Percentiles rank a stretch among this genome's conserved stretches.
Evolutionary conservation across 2,113 vertebrate species (phyloP).

Genomic region (Caracal caracal): DNA sequence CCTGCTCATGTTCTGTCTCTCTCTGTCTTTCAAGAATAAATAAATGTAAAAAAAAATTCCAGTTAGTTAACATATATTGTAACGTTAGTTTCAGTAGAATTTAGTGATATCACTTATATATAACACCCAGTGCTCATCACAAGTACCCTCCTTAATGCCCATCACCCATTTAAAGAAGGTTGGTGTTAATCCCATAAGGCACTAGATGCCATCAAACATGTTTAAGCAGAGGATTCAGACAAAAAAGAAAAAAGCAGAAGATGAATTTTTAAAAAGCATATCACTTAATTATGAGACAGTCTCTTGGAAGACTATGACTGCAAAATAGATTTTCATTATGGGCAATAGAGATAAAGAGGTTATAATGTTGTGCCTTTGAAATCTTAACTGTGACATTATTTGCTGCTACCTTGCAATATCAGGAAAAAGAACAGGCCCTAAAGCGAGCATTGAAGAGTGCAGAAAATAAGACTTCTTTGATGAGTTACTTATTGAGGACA

Average conservation of each 20-base stretch:
- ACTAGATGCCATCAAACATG: neutral
- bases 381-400: conserved; percentile 60
- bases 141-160: neutral
- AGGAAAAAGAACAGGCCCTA: conserved; percentile 37
- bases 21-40: no score
- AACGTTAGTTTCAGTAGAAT: neutral
- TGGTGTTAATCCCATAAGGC: neutral
- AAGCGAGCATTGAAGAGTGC: conserved; percentile 12
- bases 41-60: neutral
- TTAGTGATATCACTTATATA: neutral
- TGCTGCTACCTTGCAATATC: conserved; percentile 49
- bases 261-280: neutral
- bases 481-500: conserved; percentile 65
- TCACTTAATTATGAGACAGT: conserved; percentile 10
- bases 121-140: neutral
- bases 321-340: conserved; percentile 46
- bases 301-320: conserved; percentile 18
- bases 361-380: conserved; percentile 60
- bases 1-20: no score
- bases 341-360: conserved; percentile 15
- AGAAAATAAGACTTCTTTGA: conserved; percentile 41
- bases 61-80: neutral
- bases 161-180: neutral
- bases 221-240: neutral
- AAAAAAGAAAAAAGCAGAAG: neutral